Base-by-base conservation (phyloP, 2,888 invertebrate species). In the Scaptomyza cyrtandrae region DNA sequence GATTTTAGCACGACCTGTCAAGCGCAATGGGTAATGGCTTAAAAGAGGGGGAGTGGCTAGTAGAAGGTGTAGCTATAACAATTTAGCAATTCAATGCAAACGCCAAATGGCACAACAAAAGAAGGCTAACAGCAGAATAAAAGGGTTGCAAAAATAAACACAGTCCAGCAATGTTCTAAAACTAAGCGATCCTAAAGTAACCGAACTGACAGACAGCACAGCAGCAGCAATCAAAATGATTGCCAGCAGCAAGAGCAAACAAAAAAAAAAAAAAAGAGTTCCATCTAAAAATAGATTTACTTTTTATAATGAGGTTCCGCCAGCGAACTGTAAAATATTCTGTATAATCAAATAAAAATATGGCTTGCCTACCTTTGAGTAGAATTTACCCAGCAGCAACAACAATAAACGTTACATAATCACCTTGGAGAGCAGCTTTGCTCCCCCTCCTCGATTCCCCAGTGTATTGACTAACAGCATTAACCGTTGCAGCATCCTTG, bases 1-100 rank as follows among this genome's bases (percentile, higher is more conserved):
- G 80, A 88, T 83, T 85, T 86, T 65, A 83, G 72, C 78, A 79
- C 75, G 67, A 70, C 75, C 69, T 74, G 75, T 86, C 78, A 68
- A 82, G 87, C 82, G 82, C 70, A 76, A 44, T 52, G 67, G 35
- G 41, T 35, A 50, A 48, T 49, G 39, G 54, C 31, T 16, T 16
- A 29, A 6, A 29, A 44, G 11, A n/a, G n/a, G 24, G 10, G 46
- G 13, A 6, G 7, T 1, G 9, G 41, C 10, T 14, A 14, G 19
- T 13, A 33, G 13, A n/a, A 33, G 27, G 48, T 50, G 39, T 14
- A 37, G n/a, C 66, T 68, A 60, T 53, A 58, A 45, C 68, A 71
- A 52, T 75, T 75, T 46, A 39, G 35, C 67, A 64, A 75, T 76
- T 75, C 68, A 76, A 71, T 71, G 75, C 56, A 66, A 63, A 43